Evolutionary conservation across 2,888 invertebrate genomes (phyloP), one percentile per base, ranked within the genome.

Genomic region (Molorchus minor): DNA sequence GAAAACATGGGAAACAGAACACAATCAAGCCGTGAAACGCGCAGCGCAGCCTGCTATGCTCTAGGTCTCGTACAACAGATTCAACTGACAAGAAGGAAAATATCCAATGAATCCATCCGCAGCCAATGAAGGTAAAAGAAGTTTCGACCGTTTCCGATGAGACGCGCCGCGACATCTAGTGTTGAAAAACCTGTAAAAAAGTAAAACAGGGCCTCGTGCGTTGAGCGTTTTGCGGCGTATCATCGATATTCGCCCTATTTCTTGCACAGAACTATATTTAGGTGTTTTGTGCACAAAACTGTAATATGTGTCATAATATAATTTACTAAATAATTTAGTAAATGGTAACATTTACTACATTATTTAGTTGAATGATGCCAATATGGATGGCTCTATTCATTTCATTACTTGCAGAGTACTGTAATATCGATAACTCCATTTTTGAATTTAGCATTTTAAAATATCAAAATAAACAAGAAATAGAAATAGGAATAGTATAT

Each of bases 21-120:
- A 77, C 75, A 78, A 74, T 77, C 78, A 78, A 78, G 78, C 76
- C 75, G 67, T 65, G 69, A 12, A 58, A 67, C 67, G 65, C 66
- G 66, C 62, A 68, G 67, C 71, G 67, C 58, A 65, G 74, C 77
- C 75, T 76, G 78, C 78, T 78, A 76, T 77, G 77, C 74, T 68
- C 75, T 72, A 71, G 55, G 56, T 60, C 61, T 61, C 64, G 71
- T 69, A 69, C 72, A 69, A 74, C 73, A 71, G 71, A 71, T 61
- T 65, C 67, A 62, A 65, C 52, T 59, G 56, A 60, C 29, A 40
- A 40, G 35, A 41, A 38, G 36, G 13, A 43, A 43, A 43, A 33
- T 33, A 33, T 43, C 25, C 7, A 13, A 20, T 0, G 43, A 41
- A 20, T 41, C 41, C 41, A 12, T 43, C 21, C 25, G 12, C 20